These are phyloP conservation scores for Apoderus coryli DNA, from an alignment of 2,888 invertebrate species.

Conservation along the genomic window DNA sequence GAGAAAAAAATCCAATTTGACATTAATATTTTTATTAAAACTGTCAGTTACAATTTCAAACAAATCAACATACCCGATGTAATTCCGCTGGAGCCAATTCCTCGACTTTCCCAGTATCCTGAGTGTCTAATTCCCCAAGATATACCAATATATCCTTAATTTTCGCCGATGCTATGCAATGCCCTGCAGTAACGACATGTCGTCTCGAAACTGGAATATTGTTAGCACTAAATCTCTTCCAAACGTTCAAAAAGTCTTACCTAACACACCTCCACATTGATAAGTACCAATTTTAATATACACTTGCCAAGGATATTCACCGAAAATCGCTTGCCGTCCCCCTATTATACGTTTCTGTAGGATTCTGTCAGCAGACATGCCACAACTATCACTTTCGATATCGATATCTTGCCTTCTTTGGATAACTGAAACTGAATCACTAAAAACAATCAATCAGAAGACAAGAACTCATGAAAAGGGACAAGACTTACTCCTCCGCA, in stretches of 20 bases:
- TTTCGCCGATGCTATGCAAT: constrained; percentile 65
- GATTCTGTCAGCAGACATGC: constrained; percentile 41
- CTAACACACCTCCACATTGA: constrained; percentile 70
- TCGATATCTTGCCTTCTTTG: constrained; percentile 29
- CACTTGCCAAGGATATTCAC: constrained; percentile 76
- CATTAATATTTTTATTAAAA: not conserved
- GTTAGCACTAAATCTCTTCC: not conserved
- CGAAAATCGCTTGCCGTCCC: constrained; percentile 59
- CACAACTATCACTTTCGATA: constrained; percentile 38
- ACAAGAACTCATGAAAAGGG: no score
- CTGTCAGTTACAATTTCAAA: not conserved
- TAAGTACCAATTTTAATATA: constrained; percentile 70
- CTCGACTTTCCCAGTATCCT: constrained; percentile 45
- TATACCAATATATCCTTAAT: constrained; percentile 60
- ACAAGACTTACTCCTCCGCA: not conserved
- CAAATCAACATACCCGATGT: constrained; percentile 31
- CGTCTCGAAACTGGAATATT: constrained; percentile 43
- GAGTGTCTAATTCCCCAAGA: constrained; percentile 69
- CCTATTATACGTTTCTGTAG: constrained; percentile 68
- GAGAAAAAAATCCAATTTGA: not conserved
- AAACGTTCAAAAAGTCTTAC: constrained; percentile 26
- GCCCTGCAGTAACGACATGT: constrained; percentile 68
- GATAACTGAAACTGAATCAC: constrained; percentile 20
- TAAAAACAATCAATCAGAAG: no score
- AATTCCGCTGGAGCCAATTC: constrained; percentile 51